phyloP scores from a whole-genome alignment of 2,888 invertebrate species.

The Plagodis dolabraria region DNA sequence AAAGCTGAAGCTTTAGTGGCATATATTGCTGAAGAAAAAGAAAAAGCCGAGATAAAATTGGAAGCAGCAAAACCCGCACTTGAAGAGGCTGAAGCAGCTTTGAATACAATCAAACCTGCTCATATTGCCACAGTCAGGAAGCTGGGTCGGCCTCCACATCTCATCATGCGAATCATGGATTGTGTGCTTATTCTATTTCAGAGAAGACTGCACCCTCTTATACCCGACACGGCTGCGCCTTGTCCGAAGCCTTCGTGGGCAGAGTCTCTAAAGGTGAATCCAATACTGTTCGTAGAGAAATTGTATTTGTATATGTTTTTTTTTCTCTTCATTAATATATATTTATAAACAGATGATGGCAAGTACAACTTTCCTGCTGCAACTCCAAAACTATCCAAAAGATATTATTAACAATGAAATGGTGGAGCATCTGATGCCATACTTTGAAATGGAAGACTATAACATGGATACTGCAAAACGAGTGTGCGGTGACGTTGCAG shows the following conservation, averaged over 20 bases:
- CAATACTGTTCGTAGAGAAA: not conserved
- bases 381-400: conserved; percentile 97
- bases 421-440: conserved; percentile 96
- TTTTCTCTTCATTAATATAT: not conserved
- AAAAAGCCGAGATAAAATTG: conserved; percentile 94
- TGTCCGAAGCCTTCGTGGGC: conserved; percentile 98
- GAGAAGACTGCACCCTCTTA: conserved; percentile 92
- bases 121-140: conserved; percentile 98
- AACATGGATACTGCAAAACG: conserved; percentile 98
- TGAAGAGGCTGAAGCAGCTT: conserved; percentile 96
- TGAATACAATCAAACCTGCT: conserved; percentile 98
- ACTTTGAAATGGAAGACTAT: conserved; percentile 98
- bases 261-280: conserved; percentile 93
- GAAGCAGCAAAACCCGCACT: conserved; percentile 98
- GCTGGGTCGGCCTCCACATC: conserved; percentile 96
- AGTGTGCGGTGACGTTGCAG: conserved; percentile 98
- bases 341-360: conserved; percentile 93
- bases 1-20: conserved; percentile 95
- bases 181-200: conserved; percentile 97
- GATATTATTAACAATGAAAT: conserved; percentile 99
- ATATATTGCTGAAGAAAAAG: conserved; percentile 95
- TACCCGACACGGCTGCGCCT: conserved; percentile 91
- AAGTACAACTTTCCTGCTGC: conserved; percentile 95
- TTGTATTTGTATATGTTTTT: not conserved
- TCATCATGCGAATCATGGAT: conserved; percentile 99